Percentiles rank a stretch among this genome's conserved stretches.
phyloP scores from a whole-genome alignment of 2,888 invertebrate genomes.

The Epinotia nisella region DNA sequence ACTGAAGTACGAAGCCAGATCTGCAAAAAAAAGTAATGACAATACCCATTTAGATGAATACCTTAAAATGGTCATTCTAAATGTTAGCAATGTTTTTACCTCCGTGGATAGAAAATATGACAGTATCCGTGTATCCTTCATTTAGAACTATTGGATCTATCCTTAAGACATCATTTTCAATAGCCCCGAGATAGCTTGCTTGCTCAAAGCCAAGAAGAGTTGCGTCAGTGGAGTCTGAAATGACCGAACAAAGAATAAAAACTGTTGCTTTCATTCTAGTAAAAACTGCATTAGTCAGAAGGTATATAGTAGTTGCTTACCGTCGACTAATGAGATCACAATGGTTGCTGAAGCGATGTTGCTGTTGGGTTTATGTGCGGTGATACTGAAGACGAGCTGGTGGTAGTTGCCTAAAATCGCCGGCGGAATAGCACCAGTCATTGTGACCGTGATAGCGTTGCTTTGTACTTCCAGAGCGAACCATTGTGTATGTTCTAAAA shows the following conservation, averaged over 20 bases:
- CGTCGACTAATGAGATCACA: constrained; percentile 27
- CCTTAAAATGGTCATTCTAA: not conserved
- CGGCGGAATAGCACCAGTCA: constrained; percentile 36
- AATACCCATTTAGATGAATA: not conserved
- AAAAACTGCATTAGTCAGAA: no score
- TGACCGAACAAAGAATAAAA: constrained; percentile 46
- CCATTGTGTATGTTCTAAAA: constrained; percentile 45
- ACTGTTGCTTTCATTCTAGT: not conserved
- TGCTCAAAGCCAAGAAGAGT: constrained; percentile 49
- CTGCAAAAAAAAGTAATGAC: constrained; percentile 11
- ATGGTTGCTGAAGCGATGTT: constrained; percentile 37
- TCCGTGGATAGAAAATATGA: constrained; percentile 45
- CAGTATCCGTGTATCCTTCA: constrained; percentile 45
- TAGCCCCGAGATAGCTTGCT: constrained; percentile 48
- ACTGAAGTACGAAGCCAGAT: constrained; percentile 22
- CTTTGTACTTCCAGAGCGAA: constrained; percentile 15
- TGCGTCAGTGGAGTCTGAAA: constrained; percentile 45
- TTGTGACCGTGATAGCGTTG: constrained; percentile 31
- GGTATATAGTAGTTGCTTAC: not conserved
- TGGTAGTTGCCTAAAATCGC: constrained; percentile 46
- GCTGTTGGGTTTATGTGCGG: constrained; percentile 45
- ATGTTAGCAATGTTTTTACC: constrained; percentile 37
- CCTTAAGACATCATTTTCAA: constrained; percentile 39
- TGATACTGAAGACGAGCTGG: constrained; percentile 48
- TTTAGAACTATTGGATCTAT: constrained; percentile 45